phyloP scores from a whole-genome alignment of 2,888 invertebrate genomes.

The Apocheima hispidaria region DNA sequence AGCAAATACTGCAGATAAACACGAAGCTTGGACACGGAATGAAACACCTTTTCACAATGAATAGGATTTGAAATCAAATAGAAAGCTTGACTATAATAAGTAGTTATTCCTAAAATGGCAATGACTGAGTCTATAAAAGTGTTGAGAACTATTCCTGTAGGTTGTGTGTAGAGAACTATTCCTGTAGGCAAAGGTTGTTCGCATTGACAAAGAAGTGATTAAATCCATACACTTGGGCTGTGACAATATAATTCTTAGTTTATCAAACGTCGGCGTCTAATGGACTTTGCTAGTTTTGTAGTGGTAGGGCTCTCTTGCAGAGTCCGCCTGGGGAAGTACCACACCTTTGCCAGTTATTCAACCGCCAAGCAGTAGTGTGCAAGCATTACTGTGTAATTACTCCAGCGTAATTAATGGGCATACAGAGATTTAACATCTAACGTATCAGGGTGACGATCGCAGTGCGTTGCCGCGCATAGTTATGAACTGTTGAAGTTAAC shows the following conservation, averaged over 20 bases:
- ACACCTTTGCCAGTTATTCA: too few relatives aligned
- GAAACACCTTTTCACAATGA: background rate
- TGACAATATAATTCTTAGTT: slow-evolving; percentile 30
- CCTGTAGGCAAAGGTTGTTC: background rate
- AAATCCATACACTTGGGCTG: slow-evolving; percentile 33
- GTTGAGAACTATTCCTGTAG: background rate
- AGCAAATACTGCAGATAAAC: slow-evolving; percentile 1
- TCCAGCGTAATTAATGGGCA: too few relatives aligned
- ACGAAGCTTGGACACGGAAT: background rate
- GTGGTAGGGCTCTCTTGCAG: too few relatives aligned
- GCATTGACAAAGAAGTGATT: slow-evolving; percentile 22
- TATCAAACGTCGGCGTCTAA: slow-evolving; percentile 26
- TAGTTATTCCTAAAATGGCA: background rate
- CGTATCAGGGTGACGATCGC: too few relatives aligned
- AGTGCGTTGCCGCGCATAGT: too few relatives aligned
- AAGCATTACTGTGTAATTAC: too few relatives aligned
- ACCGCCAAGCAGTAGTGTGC: too few relatives aligned
- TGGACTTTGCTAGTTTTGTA: too few relatives aligned
- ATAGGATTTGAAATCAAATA: background rate
- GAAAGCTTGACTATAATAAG: background rate
- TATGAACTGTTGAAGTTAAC: too few relatives aligned
- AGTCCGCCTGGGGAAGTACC: too few relatives aligned
- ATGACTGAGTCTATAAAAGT: background rate
- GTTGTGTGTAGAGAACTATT: slow-evolving; percentile 9
- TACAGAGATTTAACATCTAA: too few relatives aligned